These are phyloP conservation scores for Tenebrosternarchus preto DNA, from an alignment of 2,113 vertebrate genomes.

Conservation along the genomic window DNA sequence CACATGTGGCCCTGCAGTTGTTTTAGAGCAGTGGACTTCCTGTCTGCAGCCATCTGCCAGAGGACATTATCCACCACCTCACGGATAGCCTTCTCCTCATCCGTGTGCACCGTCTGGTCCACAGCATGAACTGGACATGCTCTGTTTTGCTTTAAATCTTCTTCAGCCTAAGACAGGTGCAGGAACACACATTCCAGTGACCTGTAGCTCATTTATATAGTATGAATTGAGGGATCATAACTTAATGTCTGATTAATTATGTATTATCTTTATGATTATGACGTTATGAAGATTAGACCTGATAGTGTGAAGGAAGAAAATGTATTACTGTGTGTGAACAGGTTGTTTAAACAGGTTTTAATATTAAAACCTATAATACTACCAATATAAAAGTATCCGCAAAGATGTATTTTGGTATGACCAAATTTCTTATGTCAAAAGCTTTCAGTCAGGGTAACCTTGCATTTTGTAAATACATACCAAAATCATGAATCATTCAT, in stretches of 20 bases:
- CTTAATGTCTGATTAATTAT: not conserved
- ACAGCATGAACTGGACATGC: constrained; percentile 81
- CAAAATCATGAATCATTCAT: too few species aligned
- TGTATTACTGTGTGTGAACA: too few species aligned
- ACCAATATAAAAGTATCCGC: too few species aligned
- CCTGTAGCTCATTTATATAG: not conserved
- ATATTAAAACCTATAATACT: too few species aligned
- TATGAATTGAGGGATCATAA: not conserved
- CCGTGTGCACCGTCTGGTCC: constrained; percentile 78
- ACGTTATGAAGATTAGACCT: too few species aligned
- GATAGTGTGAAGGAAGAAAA: not conserved
- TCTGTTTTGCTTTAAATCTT: constrained; percentile 85
- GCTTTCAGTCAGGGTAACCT: too few species aligned
- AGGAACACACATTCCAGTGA: not conserved
- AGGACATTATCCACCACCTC: constrained; percentile 86
- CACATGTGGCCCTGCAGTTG: constrained; percentile 98
- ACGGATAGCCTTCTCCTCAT: constrained; percentile 83
- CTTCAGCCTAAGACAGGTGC: constrained; percentile 78
- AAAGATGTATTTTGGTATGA: too few species aligned
- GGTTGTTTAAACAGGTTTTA: too few species aligned
- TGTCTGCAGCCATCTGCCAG: constrained; percentile 96
- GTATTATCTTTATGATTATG: not conserved
- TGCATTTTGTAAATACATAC: too few species aligned
- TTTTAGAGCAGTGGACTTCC: constrained; percentile 93
- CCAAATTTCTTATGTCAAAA: too few species aligned